phyloP scores from a whole-genome alignment of 2,888 invertebrate species.

The Drosophila subsilvestris region DNA sequence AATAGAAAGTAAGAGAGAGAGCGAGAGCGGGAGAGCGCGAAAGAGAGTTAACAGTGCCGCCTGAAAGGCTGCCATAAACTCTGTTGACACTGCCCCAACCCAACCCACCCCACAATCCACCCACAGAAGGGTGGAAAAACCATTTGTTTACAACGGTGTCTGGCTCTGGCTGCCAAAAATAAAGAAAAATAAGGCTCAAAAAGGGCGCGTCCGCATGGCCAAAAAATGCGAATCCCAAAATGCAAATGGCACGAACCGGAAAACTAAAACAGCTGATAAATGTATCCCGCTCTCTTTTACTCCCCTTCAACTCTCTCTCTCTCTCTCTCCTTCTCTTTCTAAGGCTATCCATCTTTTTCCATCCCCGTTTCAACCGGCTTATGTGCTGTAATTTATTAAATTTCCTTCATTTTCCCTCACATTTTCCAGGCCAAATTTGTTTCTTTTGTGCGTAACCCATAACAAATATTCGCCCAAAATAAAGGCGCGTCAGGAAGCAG shows the following conservation, averaged over 20 bases:
- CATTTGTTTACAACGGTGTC: constrained; percentile 66
- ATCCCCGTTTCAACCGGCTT: constrained; percentile 43
- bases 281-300: constrained; percentile 27
- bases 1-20: constrained; percentile 51
- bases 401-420: constrained; percentile 38
- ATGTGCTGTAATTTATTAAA: constrained; percentile 57
- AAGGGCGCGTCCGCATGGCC: constrained; percentile 62
- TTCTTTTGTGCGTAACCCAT: not conserved
- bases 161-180: constrained; percentile 19
- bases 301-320: constrained; percentile 15
- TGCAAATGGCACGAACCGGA: constrained; percentile 25
- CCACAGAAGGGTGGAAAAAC: constrained; percentile 4
- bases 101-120: not conserved
- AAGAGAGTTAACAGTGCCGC: constrained; percentile 62
- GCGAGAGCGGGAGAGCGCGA: constrained; percentile 2
- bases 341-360: not conserved
- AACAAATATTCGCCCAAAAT: constrained; percentile 18
- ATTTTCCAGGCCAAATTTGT: constrained; percentile 52
- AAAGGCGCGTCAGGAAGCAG: not conserved
- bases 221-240: constrained; percentile 32
- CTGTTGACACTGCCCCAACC: constrained; percentile 42
- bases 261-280: constrained; percentile 37
- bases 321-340: not conserved
- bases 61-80: constrained; percentile 65
- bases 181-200: constrained; percentile 39